Percentiles rank a stretch among this genome's conserved stretches.
Conservation (phyloP, 2,888 invertebrate species). For the Poecilus cupreus region DNA sequence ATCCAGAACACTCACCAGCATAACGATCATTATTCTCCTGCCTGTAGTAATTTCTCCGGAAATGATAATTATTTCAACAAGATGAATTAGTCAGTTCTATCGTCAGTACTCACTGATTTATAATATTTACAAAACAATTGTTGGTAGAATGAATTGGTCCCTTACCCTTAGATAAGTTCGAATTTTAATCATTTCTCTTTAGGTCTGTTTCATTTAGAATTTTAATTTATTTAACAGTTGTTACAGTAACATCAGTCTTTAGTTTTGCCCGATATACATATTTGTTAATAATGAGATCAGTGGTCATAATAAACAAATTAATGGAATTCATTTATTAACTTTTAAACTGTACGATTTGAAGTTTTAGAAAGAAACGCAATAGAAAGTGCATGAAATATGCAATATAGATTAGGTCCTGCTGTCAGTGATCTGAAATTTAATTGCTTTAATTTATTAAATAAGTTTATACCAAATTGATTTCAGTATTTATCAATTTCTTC, state of each 20-base stretch:
- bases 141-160: conserved; percentile 49
- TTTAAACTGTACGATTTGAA: conserved; percentile 48
- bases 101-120: conserved; percentile 44
- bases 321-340: conserved; percentile 28
- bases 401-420: not conserved
- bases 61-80: conserved; percentile 50
- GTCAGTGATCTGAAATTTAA: conserved; percentile 27
- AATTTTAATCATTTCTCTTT: conserved; percentile 51
- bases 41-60: conserved; percentile 50
- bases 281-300: conserved; percentile 41
- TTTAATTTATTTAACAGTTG: conserved; percentile 47
- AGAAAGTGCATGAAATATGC: conserved; percentile 24
- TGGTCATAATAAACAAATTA: conserved; percentile 34
- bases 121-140: conserved; percentile 44
- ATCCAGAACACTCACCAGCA: conserved; percentile 50
- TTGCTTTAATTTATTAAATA: conserved; percentile 16
- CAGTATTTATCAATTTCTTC: conserved; percentile 2
- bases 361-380: conserved; percentile 44
- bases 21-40: conserved; percentile 48
- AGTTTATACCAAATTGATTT: conserved; percentile 25
- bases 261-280: conserved; percentile 35
- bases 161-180: conserved; percentile 52
- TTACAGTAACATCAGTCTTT: conserved; percentile 39
- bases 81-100: conserved; percentile 28
- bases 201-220: conserved; percentile 44